phyloP scores from a whole-genome alignment of 2,888 invertebrate species.

The Carterocephalus palaemon region DNA sequence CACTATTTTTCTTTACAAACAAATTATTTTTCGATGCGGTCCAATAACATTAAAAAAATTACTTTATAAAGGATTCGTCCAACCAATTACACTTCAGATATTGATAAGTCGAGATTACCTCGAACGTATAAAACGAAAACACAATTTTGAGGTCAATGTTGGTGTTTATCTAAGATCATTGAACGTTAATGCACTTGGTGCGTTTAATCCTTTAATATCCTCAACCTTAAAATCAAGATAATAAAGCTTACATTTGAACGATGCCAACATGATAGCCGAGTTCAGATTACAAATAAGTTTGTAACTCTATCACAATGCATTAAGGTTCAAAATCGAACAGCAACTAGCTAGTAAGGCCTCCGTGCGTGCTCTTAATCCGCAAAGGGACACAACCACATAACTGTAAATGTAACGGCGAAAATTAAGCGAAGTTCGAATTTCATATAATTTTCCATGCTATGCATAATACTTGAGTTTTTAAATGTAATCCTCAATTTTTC shows the following conservation, averaged over 20 bases:
- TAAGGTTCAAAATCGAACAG: conserved; percentile 17
- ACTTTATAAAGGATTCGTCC: background rate
- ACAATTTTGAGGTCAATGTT: conserved; percentile 34
- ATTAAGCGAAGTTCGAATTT: conserved; percentile 19
- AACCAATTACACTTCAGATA: conserved; percentile 12
- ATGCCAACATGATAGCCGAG: too few species aligned
- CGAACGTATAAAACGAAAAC: conserved; percentile 24
- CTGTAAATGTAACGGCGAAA: conserved; percentile 61
- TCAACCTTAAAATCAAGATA: background rate
- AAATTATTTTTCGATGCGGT: too few species aligned
- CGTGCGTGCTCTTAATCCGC: conserved; percentile 48
- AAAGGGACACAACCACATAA: conserved; percentile 69
- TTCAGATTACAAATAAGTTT: too few species aligned
- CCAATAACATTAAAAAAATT: conserved; percentile 1
- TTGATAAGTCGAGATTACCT: conserved; percentile 18
- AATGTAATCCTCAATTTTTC: too few species aligned
- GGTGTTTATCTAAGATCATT: conserved; percentile 39
- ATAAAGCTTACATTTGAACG: conserved; percentile 3
- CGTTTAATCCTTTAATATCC: background rate
- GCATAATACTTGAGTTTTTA: too few species aligned
- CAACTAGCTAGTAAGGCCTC: conserved; percentile 2
- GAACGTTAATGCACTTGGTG: conserved; percentile 27
- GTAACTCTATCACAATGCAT: background rate
- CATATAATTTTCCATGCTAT: too few species aligned
- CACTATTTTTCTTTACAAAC: too few species aligned